A percentile compares a stretch with the other conserved stretches of the same genome.
phyloP scores from a whole-genome alignment of 2,113 vertebrate genomes.

The Phrynosoma blainvillii region DNA sequence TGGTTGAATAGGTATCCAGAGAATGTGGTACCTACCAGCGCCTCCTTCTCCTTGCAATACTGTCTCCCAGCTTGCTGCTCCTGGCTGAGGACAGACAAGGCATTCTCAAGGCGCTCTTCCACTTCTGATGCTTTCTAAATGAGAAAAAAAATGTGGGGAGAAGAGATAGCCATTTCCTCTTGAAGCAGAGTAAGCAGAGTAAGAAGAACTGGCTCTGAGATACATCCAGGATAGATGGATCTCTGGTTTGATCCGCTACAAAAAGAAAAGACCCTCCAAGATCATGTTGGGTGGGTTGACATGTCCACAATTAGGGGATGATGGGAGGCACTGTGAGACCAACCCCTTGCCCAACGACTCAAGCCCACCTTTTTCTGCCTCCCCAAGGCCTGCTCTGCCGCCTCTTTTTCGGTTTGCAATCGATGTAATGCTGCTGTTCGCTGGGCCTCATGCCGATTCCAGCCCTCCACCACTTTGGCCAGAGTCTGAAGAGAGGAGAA shows the following conservation, averaged over 20 bases:
- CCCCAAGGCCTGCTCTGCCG: slow-evolving; percentile 56
- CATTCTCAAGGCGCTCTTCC: slow-evolving; percentile 73
- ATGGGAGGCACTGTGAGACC: neutral
- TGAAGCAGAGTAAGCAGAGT: neutral
- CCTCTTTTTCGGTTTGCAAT: slow-evolving; percentile 75
- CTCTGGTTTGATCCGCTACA: neutral
- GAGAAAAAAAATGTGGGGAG: neutral
- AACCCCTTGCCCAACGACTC: neutral
- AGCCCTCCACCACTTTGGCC: slow-evolving; percentile 81
- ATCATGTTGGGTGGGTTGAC: neutral
- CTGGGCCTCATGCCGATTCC: slow-evolving; percentile 78
- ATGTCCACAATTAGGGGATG: neutral
- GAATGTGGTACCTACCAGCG: slow-evolving; percentile 64
- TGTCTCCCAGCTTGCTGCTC: slow-evolving; percentile 68
- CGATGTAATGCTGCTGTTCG: slow-evolving; percentile 64
- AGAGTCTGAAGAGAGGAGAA: slow-evolving; percentile 68
- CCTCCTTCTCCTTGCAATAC: slow-evolving; percentile 62
- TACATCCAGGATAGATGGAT: neutral
- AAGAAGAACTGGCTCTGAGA: too few relatives aligned
- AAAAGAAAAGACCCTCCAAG: too few relatives aligned
- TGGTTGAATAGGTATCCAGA: neutral
- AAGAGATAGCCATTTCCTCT: neutral
- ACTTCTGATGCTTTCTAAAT: slow-evolving; percentile 65
- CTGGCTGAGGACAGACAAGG: slow-evolving; percentile 65
- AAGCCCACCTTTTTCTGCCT: slow-evolving; percentile 74